These are phyloP conservation scores for Lydus trimaculatus DNA, from an alignment of 2,888 invertebrate species.

Conservation along the genomic window DNA sequence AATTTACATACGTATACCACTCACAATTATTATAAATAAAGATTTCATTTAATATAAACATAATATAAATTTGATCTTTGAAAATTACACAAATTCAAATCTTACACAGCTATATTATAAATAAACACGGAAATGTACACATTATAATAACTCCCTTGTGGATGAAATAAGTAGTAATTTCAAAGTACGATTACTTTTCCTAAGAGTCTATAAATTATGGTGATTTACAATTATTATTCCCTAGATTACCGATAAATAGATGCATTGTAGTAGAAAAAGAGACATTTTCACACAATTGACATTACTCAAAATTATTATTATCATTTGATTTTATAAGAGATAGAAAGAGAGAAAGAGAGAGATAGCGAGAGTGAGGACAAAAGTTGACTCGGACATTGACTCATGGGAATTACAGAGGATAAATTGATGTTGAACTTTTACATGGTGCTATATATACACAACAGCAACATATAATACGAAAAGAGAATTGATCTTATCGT, in stretches of 20 bases:
- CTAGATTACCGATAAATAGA: neutral
- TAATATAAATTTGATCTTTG: neutral
- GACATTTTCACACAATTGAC: no score
- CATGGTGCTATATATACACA: neutral
- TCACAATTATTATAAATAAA: neutral
- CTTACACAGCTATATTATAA: neutral
- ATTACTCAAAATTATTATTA: slow-evolving; percentile 1
- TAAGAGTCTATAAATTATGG: neutral
- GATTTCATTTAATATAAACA: neutral
- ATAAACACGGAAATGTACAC: neutral
- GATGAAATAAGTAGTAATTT: neutral
- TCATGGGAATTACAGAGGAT: neutral
- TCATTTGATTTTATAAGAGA: slow-evolving; percentile 1
- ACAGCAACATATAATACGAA: neutral
- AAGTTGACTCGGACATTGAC: neutral
- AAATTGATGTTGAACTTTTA: neutral
- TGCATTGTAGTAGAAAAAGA: no score
- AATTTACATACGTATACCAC: neutral
- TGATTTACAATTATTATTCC: neutral
- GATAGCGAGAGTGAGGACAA: no score
- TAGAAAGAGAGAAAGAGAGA: no score
- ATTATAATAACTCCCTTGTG: neutral
- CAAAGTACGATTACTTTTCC: neutral
- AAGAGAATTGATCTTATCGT: neutral
- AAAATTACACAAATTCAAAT: neutral